Base-by-base conservation (phyloP, 2,888 invertebrate species). In the Muschampia plurimacula region DNA sequence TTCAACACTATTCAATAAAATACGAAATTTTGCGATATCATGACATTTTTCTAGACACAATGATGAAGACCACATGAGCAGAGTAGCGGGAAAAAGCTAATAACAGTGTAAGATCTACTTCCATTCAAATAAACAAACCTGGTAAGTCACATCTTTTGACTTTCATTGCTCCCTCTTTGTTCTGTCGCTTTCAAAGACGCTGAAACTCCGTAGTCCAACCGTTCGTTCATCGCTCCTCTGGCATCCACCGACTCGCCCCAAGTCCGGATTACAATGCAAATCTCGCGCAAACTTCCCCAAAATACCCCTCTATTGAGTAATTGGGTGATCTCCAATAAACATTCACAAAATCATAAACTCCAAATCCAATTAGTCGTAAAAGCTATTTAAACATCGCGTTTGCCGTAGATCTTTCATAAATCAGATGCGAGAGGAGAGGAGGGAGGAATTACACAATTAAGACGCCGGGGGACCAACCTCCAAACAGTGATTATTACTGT, bases 281-380 rank as follows among this genome's bases (percentile, higher is more conserved):
- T 73, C 64, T 59, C 68, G 62, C 55, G 67, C 73, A 36, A 59
- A 65, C 64, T 57, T 65, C 36, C 6, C 28, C 44, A 28, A 72
- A 67, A 64, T 67, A 67, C 44, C 62, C 46, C 13, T 49, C 52
- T 49, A 59, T 67, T 60, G 64, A 57, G 44, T 64, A 72, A 72
- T 72, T 64, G 63, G 64, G 62, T 46, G 63, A 68, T 73, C 68
- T 64, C 73, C 68, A 73, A 73, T 73, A 73, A 73, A 73, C 68
- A 73, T 73, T 73, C 73, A 73, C 73, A 73, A 73, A 73, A 73
- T 73, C 73, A 73, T 73, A 73, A 73, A 73, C 73, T 66, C 59
- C 36, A 57, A 72, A 71, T 72, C 74, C 73, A 68, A 73, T 74
- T 73, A 71, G 74, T 74, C 73, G 74, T 75, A 72, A 75, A 75